Evolutionary conservation across 1,140 invertebrate genomes (phyloP).

Genomic region (Drosophila asahinai): DNA sequence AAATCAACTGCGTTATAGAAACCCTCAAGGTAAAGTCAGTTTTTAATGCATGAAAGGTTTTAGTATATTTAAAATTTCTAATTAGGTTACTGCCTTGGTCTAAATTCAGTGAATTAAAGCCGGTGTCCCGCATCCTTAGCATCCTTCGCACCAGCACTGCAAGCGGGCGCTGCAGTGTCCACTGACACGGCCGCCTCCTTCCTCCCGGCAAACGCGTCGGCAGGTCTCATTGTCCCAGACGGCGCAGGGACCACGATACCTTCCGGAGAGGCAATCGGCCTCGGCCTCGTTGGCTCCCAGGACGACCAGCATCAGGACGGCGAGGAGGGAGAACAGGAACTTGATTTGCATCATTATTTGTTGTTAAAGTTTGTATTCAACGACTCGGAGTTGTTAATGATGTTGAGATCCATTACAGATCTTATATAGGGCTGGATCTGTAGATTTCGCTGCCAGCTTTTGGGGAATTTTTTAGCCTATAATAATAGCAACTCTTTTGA

Average conservation of each 20-base stretch:
- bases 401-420: not conserved
- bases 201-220: slow-evolving; percentile 20
- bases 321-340: slow-evolving; percentile 6
- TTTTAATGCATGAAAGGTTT: not conserved
- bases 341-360: slow-evolving; percentile 8
- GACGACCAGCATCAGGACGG: slow-evolving; percentile 12
- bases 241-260: slow-evolving; percentile 6
- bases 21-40: not conserved
- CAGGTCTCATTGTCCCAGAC: slow-evolving; percentile 20
- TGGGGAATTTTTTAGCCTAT: not conserved
- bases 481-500: slow-evolving; percentile 4
- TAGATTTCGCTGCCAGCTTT: not conserved
- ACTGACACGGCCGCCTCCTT: slow-evolving; percentile 6
- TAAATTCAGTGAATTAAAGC: not conserved
- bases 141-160: slow-evolving; percentile 31
- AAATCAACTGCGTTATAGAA: not conserved
- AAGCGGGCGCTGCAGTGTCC: slow-evolving; percentile 17
- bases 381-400: slow-evolving; percentile 3
- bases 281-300: slow-evolving; percentile 17
- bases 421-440: slow-evolving; percentile 3
- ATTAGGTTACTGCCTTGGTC: not conserved
- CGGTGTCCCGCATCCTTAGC: not conserved
- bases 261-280: slow-evolving; percentile 19
- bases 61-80: too few species aligned
- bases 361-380: not conserved